These are phyloP conservation scores for Bufotes viridis DNA, from an alignment of 2,797 vertebrate species.

Conservation along the genomic window DNA sequence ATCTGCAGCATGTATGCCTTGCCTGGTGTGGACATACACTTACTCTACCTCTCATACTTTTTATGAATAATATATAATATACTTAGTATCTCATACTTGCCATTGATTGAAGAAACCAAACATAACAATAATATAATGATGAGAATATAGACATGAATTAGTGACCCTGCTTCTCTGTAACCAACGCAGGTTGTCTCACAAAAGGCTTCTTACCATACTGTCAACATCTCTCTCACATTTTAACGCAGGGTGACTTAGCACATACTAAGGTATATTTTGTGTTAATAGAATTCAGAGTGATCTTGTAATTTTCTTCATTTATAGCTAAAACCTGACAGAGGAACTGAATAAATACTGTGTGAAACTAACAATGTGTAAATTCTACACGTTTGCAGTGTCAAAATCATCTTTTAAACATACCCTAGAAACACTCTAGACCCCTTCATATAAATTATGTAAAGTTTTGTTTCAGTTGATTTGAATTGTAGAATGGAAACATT, in stretches of 20 bases:
- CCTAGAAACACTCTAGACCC: no score
- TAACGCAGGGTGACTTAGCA: slow-evolving; percentile 10
- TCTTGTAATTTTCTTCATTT: slow-evolving; percentile 70
- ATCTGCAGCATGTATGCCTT: no score
- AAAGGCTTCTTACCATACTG: not conserved
- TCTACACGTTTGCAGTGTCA: slow-evolving; percentile 19
- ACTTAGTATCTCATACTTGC: not conserved
- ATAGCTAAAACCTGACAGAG: slow-evolving; percentile 71
- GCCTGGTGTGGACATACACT: no score
- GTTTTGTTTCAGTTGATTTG: no score
- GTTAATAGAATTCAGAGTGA: slow-evolving; percentile 67
- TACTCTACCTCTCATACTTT: no score
- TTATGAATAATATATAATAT: not conserved
- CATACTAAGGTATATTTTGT: slow-evolving; percentile 63
- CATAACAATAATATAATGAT: not conserved
- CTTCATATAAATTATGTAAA: no score
- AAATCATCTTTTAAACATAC: slow-evolving; percentile 16
- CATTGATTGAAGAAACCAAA: not conserved
- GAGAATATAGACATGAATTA: not conserved
- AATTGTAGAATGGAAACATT: no score
- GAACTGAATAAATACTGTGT: slow-evolving; percentile 65
- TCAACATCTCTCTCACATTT: not conserved
- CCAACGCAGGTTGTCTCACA: not conserved
- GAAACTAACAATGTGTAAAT: slow-evolving; percentile 64
- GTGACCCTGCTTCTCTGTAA: not conserved